Base-by-base conservation (phyloP, 1,140 invertebrate genomes). In the Eufriesea mexicana region DNA sequence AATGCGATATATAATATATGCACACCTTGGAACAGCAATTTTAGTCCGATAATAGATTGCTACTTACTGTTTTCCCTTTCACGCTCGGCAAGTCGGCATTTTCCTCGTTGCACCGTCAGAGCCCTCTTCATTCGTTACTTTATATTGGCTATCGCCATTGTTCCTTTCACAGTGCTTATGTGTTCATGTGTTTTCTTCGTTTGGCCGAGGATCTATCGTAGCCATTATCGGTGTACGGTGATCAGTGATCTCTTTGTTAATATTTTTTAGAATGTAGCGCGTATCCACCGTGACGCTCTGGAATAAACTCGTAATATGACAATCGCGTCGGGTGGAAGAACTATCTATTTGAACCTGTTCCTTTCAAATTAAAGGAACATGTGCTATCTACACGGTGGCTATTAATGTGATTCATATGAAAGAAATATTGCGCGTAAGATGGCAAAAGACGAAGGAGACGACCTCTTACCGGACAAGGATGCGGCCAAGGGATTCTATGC, bases 401-500 rank as follows among this genome's bases (percentile, higher is more conserved):
- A 62, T 75, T 81, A 73, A 68, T 57, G 79, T 75, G 79, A 81
- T 70, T 57, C n/a, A 59, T 67, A 81, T 74, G 61, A 80, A 45
- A 79, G 18, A 77, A 64, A 59, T 70, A 67, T 59, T 68, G 47
- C 18, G 77, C 20, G 67, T 79, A 79, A 70, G 35, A 97, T 97
- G 96, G 97, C 97, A 61, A 97, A 97, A 93, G 96, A 97, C 88
- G 97, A 98, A 92, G 96, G 96, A 86, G 97, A 97, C 87, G 97
- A 98, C 92, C 95, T 97, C 91, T 94, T 98, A 79, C 97, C 97
- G 12, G 97, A 98, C 93, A 97, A 98, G 95, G 97, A 98, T 95
- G 97, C 97, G 82, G 97, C 97, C 10, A 98, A 98, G 93, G 97
- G 97, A 91, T 99, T 99, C 94, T 99, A 99, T 93, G 98, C 98